phyloP scores from a whole-genome alignment of 37 sponge, comb jelly and placozoan species.

The Crambe crambe region DNA sequence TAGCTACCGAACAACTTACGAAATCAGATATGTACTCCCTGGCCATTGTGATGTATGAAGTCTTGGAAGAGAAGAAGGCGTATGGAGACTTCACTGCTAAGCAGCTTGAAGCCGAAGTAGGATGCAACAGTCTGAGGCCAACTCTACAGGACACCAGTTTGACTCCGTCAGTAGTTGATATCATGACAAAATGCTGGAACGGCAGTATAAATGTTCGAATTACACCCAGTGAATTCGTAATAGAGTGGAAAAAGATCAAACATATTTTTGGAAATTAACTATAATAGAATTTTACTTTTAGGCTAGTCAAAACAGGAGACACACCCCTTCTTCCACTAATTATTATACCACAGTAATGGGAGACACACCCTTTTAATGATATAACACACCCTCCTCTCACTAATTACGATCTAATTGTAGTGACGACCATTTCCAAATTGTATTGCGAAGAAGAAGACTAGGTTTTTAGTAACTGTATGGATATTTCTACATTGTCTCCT shows the following conservation, averaged over 20 bases:
- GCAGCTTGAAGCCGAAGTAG: constrained; percentile 37
- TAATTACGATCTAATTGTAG: too few relatives aligned
- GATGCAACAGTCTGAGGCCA: constrained; percentile 17
- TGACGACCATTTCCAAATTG: too few relatives aligned
- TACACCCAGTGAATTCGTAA: constrained; percentile 19
- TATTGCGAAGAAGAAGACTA: too few relatives aligned
- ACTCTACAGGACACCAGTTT: neutral
- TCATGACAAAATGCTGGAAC: constrained; percentile 44
- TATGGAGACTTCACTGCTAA: constrained; percentile 36
- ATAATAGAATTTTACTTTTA: too few relatives aligned
- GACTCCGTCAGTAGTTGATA: constrained; percentile 15
- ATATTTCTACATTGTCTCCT: neutral
- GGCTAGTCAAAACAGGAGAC: too few relatives aligned
- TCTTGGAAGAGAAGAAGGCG: constrained; percentile 43
- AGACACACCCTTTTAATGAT: too few relatives aligned
- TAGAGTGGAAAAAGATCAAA: constrained; percentile 16
- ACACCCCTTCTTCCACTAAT: too few relatives aligned
- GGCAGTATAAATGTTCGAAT: constrained; percentile 14
- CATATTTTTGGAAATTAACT: too few relatives aligned
- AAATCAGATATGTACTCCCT: constrained; percentile 52
- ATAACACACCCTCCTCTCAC: too few relatives aligned
- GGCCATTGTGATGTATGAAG: constrained; percentile 49
- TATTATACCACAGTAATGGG: too few relatives aligned
- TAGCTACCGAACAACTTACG: constrained; percentile 9
- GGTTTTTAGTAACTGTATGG: too few relatives aligned